Evolutionary conservation across 1,140 invertebrate species (phyloP).

Genomic region (Drosophila pectinifera): DNA sequence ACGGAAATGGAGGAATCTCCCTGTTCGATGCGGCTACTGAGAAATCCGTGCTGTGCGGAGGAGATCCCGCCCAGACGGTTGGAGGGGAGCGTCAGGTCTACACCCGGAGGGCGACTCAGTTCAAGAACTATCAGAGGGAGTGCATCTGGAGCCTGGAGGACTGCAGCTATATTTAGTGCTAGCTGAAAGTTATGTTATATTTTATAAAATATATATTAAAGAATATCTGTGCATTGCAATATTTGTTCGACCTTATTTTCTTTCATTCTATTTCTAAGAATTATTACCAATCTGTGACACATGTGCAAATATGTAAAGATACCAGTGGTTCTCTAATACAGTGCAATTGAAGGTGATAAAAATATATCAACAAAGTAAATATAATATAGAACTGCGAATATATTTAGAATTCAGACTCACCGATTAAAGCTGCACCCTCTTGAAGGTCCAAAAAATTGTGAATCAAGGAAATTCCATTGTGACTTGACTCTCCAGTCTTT

Average conservation of each 20-base stretch:
- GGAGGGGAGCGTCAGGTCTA: constrained; percentile 61
- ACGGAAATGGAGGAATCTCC: constrained; percentile 36
- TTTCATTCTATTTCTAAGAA: neutral
- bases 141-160: constrained; percentile 72
- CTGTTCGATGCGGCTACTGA: constrained; percentile 47
- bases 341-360: too few relatives aligned
- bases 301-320: neutral
- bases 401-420: neutral
- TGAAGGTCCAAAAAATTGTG: too few relatives aligned
- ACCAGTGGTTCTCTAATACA: neutral
- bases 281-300: neutral
- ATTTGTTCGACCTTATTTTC: neutral
- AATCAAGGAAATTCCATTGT: too few relatives aligned
- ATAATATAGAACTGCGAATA: neutral
- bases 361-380: constrained; percentile 1
- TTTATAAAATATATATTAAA: neutral
- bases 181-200: neutral
- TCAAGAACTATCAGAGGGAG: constrained; percentile 43
- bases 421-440: neutral
- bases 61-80: constrained; percentile 51
- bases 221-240: neutral
- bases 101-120: constrained; percentile 43
- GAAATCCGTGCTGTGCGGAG: constrained; percentile 56
- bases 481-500: too few relatives aligned
- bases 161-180: constrained; percentile 52